A percentile compares a stretch with the other conserved stretches of the same genome.
phyloP scores from a whole-genome alignment of 2,888 invertebrate genomes.

The Drosophila anceps region DNA sequence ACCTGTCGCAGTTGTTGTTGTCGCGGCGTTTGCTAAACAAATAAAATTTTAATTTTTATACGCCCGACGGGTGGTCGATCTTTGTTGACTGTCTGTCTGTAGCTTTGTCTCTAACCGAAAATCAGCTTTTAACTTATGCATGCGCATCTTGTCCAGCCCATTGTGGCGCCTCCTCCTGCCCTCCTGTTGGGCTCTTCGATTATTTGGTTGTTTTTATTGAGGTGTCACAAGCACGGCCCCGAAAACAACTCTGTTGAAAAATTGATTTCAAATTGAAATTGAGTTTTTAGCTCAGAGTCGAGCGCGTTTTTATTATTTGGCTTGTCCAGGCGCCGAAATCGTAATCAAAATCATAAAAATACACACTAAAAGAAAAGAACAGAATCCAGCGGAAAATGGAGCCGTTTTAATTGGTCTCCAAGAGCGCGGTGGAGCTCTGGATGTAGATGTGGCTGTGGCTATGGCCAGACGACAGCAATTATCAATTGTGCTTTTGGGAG shows the following conservation, averaged over 20 bases:
- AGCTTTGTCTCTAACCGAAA: constrained; percentile 34
- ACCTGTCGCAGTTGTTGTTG: constrained; percentile 58
- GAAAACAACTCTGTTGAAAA: constrained; percentile 74
- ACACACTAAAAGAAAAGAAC: constrained; percentile 27
- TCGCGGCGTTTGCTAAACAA: constrained; percentile 72
- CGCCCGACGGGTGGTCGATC: constrained; percentile 72
- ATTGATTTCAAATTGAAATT: constrained; percentile 77
- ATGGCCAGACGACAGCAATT: constrained; percentile 67
- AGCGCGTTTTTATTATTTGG: constrained; percentile 62
- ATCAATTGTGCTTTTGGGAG: constrained; percentile 69
- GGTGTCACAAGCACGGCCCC: constrained; percentile 68
- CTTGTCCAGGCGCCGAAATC: constrained; percentile 69
- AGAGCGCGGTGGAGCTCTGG: constrained; percentile 25
- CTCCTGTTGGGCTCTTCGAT: constrained; percentile 9
- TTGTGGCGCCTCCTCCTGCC: constrained; percentile 64
- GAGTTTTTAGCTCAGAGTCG: constrained; percentile 56
- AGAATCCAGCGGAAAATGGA: constrained; percentile 49
- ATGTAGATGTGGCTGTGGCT: too few relatives aligned
- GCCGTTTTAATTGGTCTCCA: constrained; percentile 74
- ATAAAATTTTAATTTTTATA: constrained; percentile 79
- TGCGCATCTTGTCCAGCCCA: constrained; percentile 56
- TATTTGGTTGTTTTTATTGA: constrained; percentile 62
- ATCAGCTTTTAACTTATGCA: constrained; percentile 66
- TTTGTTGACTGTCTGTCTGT: constrained; percentile 9
- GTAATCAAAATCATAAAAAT: constrained; percentile 79